Evolutionary conservation across 2,797 vertebrate species (phyloP).

Genomic region (Labeo calbasu): DNA sequence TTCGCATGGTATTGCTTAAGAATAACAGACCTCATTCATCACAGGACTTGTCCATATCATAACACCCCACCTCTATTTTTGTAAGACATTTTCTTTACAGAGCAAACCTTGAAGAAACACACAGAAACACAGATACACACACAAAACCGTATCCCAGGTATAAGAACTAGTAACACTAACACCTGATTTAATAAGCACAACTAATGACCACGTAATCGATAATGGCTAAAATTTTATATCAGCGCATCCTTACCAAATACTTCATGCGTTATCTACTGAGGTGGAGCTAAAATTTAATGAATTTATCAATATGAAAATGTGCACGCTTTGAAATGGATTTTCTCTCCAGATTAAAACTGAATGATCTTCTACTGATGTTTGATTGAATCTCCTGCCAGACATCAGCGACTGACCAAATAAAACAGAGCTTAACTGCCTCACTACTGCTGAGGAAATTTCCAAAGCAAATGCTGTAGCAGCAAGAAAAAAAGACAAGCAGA

Average conservation of each 20-base stretch:
- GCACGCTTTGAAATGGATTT: conserved; percentile 6
- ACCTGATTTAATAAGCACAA: background rate
- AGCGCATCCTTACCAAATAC: background rate
- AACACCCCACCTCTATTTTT: background rate
- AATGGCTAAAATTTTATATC: background rate
- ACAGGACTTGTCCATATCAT: background rate
- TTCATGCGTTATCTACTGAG: background rate
- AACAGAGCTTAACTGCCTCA: background rate
- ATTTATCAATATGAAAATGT: conserved; percentile 5
- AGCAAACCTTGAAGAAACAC: background rate
- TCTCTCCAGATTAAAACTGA: background rate
- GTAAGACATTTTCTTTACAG: background rate
- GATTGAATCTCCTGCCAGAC: conserved; percentile 11
- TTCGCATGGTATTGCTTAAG: background rate
- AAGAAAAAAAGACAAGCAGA: background rate
- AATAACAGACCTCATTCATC: background rate
- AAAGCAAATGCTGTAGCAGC: background rate
- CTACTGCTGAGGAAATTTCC: background rate
- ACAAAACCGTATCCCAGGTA: background rate
- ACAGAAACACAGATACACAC: too few species aligned
- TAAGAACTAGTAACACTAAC: background rate
- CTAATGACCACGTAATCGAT: background rate
- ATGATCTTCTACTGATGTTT: background rate
- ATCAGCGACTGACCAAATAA: conserved; percentile 7
- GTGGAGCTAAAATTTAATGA: background rate